A percentile compares a stretch with the other conserved stretches of the same genome.
These are phyloP conservation scores for Pyrocephalus nanus DNA, from an alignment of 2,797 vertebrate genomes.

Conservation along the genomic window DNA sequence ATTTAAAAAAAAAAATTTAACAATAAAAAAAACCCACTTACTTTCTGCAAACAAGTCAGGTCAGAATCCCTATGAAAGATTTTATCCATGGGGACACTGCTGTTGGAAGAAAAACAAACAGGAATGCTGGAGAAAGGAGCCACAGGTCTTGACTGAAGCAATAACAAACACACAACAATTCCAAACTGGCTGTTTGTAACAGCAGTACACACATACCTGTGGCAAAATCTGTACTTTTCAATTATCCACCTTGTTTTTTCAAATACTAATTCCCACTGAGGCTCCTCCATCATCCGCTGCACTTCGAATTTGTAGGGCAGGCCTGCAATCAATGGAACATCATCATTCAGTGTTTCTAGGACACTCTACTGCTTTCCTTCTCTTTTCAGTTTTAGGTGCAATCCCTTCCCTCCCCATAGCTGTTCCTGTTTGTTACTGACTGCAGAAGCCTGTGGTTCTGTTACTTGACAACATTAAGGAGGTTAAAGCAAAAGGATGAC, in stretches of 20 bases:
- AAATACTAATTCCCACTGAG: constrained; percentile 88
- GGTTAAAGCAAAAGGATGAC: background rate
- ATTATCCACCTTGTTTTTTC: constrained; percentile 95
- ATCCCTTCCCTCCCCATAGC: background rate
- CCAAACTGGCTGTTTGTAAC: background rate
- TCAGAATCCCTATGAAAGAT: constrained; percentile 89
- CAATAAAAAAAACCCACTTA: constrained; percentile 69
- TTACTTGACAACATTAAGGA: background rate
- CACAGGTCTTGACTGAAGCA: background rate
- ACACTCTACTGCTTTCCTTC: background rate
- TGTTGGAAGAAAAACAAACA: constrained; percentile 67
- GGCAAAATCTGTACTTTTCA: constrained; percentile 86
- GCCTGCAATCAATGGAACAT: constrained; percentile 75
- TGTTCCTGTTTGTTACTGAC: background rate
- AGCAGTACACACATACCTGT: constrained; percentile 75
- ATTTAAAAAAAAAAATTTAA: background rate
- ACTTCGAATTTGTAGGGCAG: constrained; percentile 93
- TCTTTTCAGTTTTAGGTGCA: background rate
- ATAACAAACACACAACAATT: background rate
- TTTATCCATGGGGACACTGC: constrained; percentile 90
- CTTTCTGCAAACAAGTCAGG: constrained; percentile 95
- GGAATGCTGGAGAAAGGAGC: constrained; percentile 5
- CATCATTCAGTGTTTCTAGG: background rate
- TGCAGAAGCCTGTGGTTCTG: background rate
- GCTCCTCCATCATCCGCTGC: constrained; percentile 85